Evolutionary conservation across 1,140 invertebrate genomes (phyloP), one percentile per base, ranked within the genome.

Genomic region (Drosophila melanica): DNA sequence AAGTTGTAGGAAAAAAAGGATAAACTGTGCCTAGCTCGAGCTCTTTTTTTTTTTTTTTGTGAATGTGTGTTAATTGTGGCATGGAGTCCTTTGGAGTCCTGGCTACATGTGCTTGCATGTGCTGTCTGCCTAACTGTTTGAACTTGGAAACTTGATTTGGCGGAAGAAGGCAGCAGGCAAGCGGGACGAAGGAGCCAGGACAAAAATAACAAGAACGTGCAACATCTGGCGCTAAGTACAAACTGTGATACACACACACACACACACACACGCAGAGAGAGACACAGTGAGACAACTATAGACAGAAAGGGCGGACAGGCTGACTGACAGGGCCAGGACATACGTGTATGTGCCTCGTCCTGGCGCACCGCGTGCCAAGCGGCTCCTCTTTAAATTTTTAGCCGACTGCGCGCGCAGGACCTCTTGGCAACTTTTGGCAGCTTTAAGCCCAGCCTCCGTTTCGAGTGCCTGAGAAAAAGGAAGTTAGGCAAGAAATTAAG

Each of bases 191-290:
- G 33, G 14, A 42, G 66, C 58, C 48, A 54, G 48, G 47, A 39
- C 30, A 51, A 62, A 57, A 41, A 69, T 55, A 69, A 51, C 62
- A 70, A 50, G 53, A 75, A 84, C 80, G 81, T 81, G 85, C 84
- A 84, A 89, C 84, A 87, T 87, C 84, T 89, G 84, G 85, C 84
- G 79, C 82, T 89, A 89, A 87, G 82, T 89, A 87, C 76, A 89
- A 87, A 89, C 85, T 71, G 85, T 87, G 82, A 87, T 87, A 87
- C 84, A 87, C 79, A 87, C 84, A 68, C 48, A 42, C 60, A 77
- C 55, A 71, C 51, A 69, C 20, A 87, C 84, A 89, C 79, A 87
- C 84, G 63, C 45, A 23, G 71, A 75, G 27, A 58, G 65, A 55
- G 0, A 23, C 20, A 2, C 53, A 37, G 50, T 63, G 48, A 64